phyloP scores from a whole-genome alignment of 2,797 vertebrate species.

The Margarornis squamiger region DNA sequence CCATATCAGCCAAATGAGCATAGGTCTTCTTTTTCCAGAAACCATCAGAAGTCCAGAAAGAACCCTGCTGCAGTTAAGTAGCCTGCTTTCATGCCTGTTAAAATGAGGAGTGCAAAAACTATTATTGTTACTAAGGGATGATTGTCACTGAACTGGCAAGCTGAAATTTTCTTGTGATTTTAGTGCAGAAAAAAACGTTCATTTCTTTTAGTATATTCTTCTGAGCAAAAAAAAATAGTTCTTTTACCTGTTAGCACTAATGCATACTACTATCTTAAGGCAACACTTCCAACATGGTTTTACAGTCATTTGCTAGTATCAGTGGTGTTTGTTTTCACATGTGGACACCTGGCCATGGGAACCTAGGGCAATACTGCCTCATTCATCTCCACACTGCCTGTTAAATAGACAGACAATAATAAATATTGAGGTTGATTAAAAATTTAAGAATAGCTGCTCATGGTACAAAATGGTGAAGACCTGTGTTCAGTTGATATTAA shows the following conservation, averaged over 20 bases:
- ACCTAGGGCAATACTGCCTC: background rate
- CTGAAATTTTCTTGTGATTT: background rate
- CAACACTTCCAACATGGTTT: background rate
- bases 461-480: background rate
- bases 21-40: background rate
- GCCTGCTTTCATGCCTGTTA: background rate
- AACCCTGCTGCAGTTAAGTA: background rate
- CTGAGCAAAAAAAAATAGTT: background rate
- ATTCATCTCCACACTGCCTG: background rate
- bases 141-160: background rate
- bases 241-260: background rate
- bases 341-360: background rate
- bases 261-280: background rate
- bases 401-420: background rate
- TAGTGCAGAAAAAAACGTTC: background rate
- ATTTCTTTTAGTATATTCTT: background rate
- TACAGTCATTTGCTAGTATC: background rate
- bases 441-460: background rate
- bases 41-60: background rate
- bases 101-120: background rate
- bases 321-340: background rate
- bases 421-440: background rate
- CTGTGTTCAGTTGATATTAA: background rate
- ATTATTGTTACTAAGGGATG: background rate
- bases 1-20: background rate